These are phyloP conservation scores for Atta cephalotes DNA, from an alignment of 1,140 invertebrate genomes.

Conservation along the genomic window DNA sequence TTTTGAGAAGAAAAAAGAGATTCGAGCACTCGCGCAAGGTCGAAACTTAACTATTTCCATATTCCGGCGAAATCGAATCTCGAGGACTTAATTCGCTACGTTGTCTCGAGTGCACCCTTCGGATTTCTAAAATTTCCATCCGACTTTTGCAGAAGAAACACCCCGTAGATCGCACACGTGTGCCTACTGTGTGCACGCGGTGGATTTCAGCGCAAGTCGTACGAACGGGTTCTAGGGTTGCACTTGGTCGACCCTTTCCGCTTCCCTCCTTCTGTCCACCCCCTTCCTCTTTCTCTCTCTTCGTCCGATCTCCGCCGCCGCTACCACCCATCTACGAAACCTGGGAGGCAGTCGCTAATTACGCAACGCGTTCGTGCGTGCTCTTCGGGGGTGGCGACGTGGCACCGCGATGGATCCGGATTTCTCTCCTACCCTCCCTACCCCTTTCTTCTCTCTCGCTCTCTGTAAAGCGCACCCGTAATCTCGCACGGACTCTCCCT, in stretches of 20 bases:
- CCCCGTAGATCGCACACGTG: conserved; percentile 66
- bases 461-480: background rate
- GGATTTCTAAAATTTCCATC: background rate
- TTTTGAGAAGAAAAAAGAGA: background rate
- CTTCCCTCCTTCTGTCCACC: conserved; percentile 15
- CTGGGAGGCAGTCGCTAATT: conserved; percentile 78
- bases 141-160: conserved; percentile 43
- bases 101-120: background rate
- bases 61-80: background rate
- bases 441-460: conserved; percentile 9
- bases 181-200: conserved; percentile 52
- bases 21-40: background rate
- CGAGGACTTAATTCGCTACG: background rate
- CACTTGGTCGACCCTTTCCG: conserved; percentile 60
- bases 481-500: conserved; percentile 33
- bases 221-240: conserved; percentile 64
- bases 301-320: conserved; percentile 49
- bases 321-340: conserved; percentile 72
- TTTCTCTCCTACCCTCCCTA: conserved; percentile 60
- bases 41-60: background rate
- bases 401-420: conserved; percentile 69
- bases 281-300: background rate
- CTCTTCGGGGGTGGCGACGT: conserved; percentile 69
- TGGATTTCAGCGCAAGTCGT: conserved; percentile 64
- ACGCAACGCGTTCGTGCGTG: conserved; percentile 79